A percentile compares a stretch with the other conserved stretches of the same genome.
phyloP scores from a whole-genome alignment of 2,888 invertebrate species.

The Napeogenes inachia region DNA sequence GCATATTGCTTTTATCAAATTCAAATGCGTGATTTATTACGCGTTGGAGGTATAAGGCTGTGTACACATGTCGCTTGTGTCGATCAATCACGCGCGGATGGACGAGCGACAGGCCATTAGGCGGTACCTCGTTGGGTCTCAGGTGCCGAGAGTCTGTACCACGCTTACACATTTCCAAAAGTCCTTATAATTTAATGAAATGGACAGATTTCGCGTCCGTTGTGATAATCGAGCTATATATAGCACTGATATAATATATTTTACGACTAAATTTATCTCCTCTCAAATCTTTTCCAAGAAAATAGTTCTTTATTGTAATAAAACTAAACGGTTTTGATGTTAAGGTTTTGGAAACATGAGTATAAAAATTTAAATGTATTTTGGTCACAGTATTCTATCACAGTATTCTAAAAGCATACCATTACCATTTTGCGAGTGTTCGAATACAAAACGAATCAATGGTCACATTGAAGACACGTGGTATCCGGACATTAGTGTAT shows the following conservation, averaged over 20 bases:
- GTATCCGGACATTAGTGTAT: conserved; percentile 56
- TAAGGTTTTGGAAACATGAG: too few relatives aligned
- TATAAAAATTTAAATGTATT: too few relatives aligned
- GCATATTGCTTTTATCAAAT: conserved; percentile 26
- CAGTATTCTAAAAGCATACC: not conserved
- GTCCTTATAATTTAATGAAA: conserved; percentile 10
- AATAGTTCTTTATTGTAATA: too few relatives aligned
- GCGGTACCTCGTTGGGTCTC: conserved; percentile 54
- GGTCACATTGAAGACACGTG: conserved; percentile 36
- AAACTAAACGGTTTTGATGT: too few relatives aligned
- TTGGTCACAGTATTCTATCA: not conserved
- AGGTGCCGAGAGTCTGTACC: conserved; percentile 43
- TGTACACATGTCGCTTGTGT: conserved; percentile 63
- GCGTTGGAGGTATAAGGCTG: conserved; percentile 49
- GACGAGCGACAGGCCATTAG: conserved; percentile 74
- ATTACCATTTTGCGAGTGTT: not conserved
- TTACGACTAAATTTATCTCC: too few relatives aligned
- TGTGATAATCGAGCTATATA: too few relatives aligned
- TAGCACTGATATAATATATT: too few relatives aligned
- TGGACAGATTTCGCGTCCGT: not conserved
- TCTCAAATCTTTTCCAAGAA: too few relatives aligned
- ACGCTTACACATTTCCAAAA: conserved; percentile 9
- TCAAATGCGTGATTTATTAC: conserved; percentile 62
- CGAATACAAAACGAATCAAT: conserved; percentile 1
- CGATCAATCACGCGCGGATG: conserved; percentile 72